phyloP scores from a whole-genome alignment of 2,888 invertebrate genomes.

The Tiliacea aurago region DNA sequence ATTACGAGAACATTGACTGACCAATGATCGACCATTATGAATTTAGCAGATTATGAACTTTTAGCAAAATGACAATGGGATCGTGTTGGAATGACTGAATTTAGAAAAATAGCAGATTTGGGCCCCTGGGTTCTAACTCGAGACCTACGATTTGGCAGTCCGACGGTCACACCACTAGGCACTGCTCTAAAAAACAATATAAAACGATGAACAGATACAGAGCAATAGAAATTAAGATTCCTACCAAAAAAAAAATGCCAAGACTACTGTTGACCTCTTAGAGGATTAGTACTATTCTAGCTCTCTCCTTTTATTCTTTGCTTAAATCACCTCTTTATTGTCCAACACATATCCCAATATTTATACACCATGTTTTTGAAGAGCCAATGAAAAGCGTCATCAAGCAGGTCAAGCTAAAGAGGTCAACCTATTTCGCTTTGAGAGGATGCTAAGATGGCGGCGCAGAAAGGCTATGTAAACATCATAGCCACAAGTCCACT shows the following conservation, averaged over 20 bases:
- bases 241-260: background rate
- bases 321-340: background rate
- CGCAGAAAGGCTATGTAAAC: conserved; percentile 43
- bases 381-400: conserved; percentile 21
- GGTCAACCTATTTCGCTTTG: conserved; percentile 56
- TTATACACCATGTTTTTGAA: background rate
- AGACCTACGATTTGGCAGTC: no score
- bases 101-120: no score
- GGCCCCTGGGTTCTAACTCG: no score
- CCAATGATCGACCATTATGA: no score
- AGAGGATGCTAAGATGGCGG: conserved; percentile 32
- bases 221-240: background rate
- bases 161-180: no score
- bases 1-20: no score
- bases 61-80: no score
- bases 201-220: background rate
- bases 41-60: no score
- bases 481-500: conserved; percentile 23
- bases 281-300: no score
- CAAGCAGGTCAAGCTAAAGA: conserved; percentile 51
- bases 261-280: background rate
- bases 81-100: no score
- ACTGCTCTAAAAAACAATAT: no score
- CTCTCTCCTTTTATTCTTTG: background rate
- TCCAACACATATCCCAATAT: background rate